phyloP scores from a whole-genome alignment of 2,888 invertebrate species.

The Cremastinae sp. region DNA sequence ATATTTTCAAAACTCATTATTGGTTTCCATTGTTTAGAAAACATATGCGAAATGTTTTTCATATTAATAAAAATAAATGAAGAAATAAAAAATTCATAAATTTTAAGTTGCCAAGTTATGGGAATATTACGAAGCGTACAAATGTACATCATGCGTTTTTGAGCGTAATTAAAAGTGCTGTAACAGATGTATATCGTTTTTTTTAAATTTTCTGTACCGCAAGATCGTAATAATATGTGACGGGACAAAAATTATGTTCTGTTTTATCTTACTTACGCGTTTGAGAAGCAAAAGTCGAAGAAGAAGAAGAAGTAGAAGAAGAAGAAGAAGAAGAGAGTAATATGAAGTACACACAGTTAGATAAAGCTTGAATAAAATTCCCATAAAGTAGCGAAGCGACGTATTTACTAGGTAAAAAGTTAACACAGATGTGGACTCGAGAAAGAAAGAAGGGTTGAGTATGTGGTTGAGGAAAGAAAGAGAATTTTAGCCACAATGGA shows the following conservation, averaged over 20 bases:
- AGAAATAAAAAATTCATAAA: no score
- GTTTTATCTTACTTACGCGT: not conserved
- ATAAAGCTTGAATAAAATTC: slow-evolving; percentile 49
- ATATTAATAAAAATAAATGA: no score
- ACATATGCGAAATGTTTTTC: no score
- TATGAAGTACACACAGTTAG: slow-evolving; percentile 24
- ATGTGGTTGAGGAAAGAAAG: slow-evolving; percentile 15
- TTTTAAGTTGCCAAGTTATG: no score
- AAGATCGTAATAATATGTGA: slow-evolving; percentile 11
- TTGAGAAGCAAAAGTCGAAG: not conserved
- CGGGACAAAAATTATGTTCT: not conserved
- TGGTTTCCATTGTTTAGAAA: no score
- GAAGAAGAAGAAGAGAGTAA: not conserved
- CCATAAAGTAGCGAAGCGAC: slow-evolving; percentile 41
- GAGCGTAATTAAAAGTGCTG: slow-evolving; percentile 3
- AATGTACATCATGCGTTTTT: no score
- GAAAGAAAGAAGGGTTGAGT: not conserved
- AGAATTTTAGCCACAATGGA: slow-evolving; percentile 35
- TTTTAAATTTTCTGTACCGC: not conserved
- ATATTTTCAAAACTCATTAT: no score
- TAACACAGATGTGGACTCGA: not conserved
- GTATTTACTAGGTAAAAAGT: slow-evolving; percentile 26
- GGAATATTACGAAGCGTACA: no score
- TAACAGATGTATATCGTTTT: not conserved
- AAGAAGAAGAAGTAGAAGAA: no score